A percentile compares a stretch with the other conserved stretches of the same genome.
These are phyloP conservation scores for Pecten maximus DNA, from an alignment of 2,888 invertebrate species.

Conservation along the genomic window DNA sequence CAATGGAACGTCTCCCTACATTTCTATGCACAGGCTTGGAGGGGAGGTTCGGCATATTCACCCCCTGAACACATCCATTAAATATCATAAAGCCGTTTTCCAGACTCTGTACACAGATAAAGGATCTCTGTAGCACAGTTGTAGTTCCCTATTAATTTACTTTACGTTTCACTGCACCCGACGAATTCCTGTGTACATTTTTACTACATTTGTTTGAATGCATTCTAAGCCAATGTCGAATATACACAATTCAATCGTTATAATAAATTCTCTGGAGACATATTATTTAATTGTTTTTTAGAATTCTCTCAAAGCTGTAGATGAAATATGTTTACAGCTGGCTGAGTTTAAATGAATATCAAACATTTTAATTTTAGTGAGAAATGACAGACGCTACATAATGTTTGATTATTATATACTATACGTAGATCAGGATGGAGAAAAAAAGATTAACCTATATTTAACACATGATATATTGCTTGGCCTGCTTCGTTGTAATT, in stretches of 20 bases:
- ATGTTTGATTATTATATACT: too few species aligned
- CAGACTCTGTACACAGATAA: slow-evolving; percentile 18
- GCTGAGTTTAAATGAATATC: too few species aligned
- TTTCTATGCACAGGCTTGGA: slow-evolving; percentile 1
- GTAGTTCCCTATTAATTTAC: slow-evolving; percentile 12
- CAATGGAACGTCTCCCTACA: not conserved
- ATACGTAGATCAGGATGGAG: too few species aligned
- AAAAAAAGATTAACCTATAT: too few species aligned
- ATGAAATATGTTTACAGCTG: too few species aligned
- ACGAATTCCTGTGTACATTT: not conserved
- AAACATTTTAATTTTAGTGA: too few species aligned
- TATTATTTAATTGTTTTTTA: not conserved
- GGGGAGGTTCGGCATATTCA: slow-evolving; percentile 16
- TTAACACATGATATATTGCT: too few species aligned
- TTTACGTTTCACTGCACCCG: not conserved
- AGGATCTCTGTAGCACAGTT: not conserved
- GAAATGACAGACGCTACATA: too few species aligned
- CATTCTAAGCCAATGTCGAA: not conserved
- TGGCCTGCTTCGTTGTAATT: too few species aligned
- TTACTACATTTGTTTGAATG: not conserved
- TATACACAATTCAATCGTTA: not conserved
- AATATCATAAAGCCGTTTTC: not conserved
- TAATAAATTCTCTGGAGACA: not conserved
- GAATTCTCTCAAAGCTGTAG: not conserved
- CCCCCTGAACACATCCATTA: slow-evolving; percentile 26